These are phyloP conservation scores for Scolanthus callimorphus DNA, from an alignment of 92 coral and sea anemone genomes.

Conservation along the genomic window DNA sequence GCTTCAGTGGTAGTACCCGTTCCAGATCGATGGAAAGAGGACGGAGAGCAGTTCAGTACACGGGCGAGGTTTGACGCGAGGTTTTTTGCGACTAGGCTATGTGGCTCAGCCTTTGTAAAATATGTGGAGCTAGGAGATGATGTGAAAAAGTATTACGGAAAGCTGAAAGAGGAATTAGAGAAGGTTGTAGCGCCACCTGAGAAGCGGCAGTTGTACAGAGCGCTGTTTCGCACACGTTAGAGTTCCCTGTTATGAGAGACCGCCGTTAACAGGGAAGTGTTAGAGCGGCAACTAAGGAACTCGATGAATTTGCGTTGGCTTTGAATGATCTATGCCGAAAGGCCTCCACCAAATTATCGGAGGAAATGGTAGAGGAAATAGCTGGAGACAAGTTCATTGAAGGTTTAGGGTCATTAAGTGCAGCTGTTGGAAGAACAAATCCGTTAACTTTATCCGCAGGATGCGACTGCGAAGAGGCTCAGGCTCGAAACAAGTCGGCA, in stretches of 20 bases:
- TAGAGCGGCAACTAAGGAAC: not conserved
- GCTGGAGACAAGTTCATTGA: slow-evolving; percentile 8
- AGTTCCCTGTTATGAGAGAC: too few relatives aligned
- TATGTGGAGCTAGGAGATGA: not conserved
- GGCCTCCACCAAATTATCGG: slow-evolving; percentile 12
- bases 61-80: too few relatives aligned
- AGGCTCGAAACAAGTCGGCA: too few relatives aligned
- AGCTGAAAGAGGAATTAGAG: not conserved
- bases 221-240: not conserved
- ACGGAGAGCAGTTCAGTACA: too few relatives aligned
- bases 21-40: too few relatives aligned
- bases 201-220: not conserved
- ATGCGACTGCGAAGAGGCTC: too few relatives aligned
- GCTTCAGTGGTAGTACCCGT: too few relatives aligned
- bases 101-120: not conserved
- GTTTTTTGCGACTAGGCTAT: not conserved
- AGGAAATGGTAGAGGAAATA: slow-evolving; percentile 18
- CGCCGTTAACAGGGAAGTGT: too few relatives aligned
- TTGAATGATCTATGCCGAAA: slow-evolving; percentile 10
- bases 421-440: slow-evolving; percentile 14
- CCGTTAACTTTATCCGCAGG: too few relatives aligned
- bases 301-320: not conserved
- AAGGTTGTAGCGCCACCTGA: not conserved
- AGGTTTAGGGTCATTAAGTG: slow-evolving; percentile 4
- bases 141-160: not conserved